Evolutionary conservation across 1,140 invertebrate species (phyloP).

Genomic region (Drosophila willistoni): DNA sequence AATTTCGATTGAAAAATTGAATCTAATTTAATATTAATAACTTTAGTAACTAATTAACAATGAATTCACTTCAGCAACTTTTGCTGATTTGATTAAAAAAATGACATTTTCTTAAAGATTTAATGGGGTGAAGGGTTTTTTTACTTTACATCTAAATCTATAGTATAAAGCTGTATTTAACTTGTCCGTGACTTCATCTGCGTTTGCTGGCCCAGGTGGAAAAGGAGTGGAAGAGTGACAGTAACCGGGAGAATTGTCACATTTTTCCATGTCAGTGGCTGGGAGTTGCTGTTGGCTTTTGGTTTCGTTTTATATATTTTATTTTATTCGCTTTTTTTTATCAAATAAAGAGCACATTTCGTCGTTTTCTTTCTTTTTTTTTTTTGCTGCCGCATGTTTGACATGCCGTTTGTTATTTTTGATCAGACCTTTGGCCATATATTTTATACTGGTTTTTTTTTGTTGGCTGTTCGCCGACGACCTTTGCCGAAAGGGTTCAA

Average conservation of each 20-base stretch:
- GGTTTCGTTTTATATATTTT: conserved; percentile 15
- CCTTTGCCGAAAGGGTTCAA: conserved; percentile 39
- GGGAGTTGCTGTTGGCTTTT: conserved; percentile 25
- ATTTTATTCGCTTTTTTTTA: conserved; percentile 34
- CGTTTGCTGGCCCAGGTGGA: neutral
- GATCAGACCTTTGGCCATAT: conserved; percentile 51
- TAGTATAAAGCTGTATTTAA: neutral
- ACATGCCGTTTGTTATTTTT: conserved; percentile 76
- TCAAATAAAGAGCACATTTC: conserved; percentile 47
- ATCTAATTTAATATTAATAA: too few species aligned
- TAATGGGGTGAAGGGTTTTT: too few species aligned
- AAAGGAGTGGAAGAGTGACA: neutral
- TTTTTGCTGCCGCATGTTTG: conserved; percentile 62
- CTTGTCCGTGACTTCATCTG: neutral
- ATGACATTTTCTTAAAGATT: too few species aligned
- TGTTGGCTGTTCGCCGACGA: neutral
- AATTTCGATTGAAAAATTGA: too few species aligned
- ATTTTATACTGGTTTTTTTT: conserved; percentile 36
- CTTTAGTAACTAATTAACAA: too few species aligned
- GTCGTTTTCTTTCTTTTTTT: too few species aligned
- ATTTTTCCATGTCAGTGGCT: conserved; percentile 63
- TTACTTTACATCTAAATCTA: neutral
- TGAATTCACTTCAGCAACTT: too few species aligned
- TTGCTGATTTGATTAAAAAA: too few species aligned
- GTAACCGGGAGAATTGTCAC: neutral